These are phyloP conservation scores for Strigamia maritima DNA, from an alignment of 2,888 invertebrate species.

Conservation along the genomic window DNA sequence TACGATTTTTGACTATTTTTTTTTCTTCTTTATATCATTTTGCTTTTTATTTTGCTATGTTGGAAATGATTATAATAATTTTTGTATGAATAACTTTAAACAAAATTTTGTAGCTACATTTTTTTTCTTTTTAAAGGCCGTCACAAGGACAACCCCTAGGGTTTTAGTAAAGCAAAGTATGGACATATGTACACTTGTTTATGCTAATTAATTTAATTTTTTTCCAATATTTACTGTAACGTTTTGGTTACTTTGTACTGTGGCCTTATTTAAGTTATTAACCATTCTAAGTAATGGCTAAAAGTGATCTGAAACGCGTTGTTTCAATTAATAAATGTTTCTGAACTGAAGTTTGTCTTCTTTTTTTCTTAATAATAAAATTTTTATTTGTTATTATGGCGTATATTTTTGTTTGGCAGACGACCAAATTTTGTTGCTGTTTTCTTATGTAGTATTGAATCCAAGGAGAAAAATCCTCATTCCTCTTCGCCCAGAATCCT, in stretches of 20 bases:
- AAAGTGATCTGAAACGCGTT: neutral
- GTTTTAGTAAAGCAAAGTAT: neutral
- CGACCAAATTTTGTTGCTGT: too few relatives aligned
- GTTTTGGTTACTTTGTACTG: neutral
- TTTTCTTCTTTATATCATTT: neutral
- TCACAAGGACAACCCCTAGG: conserved; percentile 5
- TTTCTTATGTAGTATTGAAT: too few relatives aligned
- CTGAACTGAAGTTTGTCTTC: neutral
- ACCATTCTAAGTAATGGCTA: neutral
- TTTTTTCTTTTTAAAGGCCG: neutral
- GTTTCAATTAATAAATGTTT: conserved; percentile 1
- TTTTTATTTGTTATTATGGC: too few relatives aligned
- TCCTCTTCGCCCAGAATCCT: too few relatives aligned
- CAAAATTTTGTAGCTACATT: neutral
- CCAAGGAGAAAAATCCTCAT: too few relatives aligned
- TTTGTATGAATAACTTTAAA: neutral
- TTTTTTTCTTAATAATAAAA: neutral
- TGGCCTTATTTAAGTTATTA: conserved; percentile 10
- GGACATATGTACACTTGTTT: neutral
- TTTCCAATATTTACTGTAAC: neutral
- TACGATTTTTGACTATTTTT: neutral
- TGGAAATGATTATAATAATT: neutral
- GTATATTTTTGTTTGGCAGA: neutral
- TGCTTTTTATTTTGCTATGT: neutral
- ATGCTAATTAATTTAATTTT: neutral